Conservation (phyloP, 2,888 invertebrate genomes). For the Sarcophaga subvicina region DNA sequence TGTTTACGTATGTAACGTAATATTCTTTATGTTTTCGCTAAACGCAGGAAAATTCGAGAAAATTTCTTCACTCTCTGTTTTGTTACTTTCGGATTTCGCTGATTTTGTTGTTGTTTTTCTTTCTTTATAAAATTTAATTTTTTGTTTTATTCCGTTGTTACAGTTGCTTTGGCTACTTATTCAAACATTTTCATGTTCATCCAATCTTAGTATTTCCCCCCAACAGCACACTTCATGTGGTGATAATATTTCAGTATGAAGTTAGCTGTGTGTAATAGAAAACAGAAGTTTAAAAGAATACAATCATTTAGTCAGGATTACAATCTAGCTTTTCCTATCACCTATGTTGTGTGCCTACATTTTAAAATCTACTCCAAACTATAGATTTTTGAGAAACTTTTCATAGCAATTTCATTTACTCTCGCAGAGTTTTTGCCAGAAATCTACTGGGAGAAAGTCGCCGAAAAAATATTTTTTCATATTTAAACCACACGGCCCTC, state of each 20-base stretch:
- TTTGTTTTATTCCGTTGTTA: background rate
- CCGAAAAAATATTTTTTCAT: too few species aligned
- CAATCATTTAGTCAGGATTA: too few species aligned
- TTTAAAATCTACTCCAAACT: too few species aligned
- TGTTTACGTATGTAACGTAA: too few species aligned
- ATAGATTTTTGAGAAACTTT: too few species aligned
- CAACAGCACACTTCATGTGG: conserved; percentile 2
- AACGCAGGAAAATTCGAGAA: background rate
- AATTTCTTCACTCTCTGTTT: conserved; percentile 32
- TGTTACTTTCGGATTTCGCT: conserved; percentile 25
- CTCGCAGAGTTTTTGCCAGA: too few species aligned
- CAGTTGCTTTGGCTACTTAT: conserved; percentile 29
- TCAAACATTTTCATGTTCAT: conserved; percentile 36
- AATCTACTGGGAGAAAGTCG: too few species aligned
- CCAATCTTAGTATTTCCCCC: conserved; percentile 15
- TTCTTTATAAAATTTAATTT: background rate
- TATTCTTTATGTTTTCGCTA: conserved; percentile 24
- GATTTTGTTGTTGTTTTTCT: conserved; percentile 1
- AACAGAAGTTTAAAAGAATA: background rate
- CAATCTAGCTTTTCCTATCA: too few species aligned
- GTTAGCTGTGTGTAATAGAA: background rate
- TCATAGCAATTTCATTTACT: too few species aligned
- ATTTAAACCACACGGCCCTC: too few species aligned
- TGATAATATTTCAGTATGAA: conserved; percentile 15
- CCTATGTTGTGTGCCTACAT: too few species aligned